A percentile compares a stretch with the other conserved stretches of the same genome.
These are phyloP conservation scores for Mylabris phalerata DNA, from an alignment of 1,140 invertebrate species.

Conservation along the genomic window DNA sequence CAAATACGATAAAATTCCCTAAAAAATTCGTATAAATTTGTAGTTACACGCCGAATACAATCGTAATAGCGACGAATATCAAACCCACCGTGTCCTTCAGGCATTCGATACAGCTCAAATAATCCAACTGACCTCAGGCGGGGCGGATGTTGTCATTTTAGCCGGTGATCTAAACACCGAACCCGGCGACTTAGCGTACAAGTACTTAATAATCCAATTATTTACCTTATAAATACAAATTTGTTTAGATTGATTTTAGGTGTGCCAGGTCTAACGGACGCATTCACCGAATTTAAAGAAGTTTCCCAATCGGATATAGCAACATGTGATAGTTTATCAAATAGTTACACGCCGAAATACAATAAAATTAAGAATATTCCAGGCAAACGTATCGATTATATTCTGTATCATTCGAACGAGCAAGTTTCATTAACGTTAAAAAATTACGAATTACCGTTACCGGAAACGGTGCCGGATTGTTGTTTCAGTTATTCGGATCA, in stretches of 20 bases:
- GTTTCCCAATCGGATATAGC: constrained; percentile 37
- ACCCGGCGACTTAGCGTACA: constrained; percentile 79
- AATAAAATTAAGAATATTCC: constrained; percentile 51
- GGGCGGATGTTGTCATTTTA: constrained; percentile 75
- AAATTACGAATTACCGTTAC: constrained; percentile 63
- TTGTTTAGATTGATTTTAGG: constrained; percentile 48
- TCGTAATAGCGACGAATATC: constrained; percentile 77
- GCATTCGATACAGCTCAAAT: constrained; percentile 93
- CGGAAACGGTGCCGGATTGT: constrained; percentile 61
- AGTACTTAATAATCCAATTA: constrained; percentile 33
- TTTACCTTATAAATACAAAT: constrained; percentile 6
- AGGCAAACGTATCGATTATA: constrained; percentile 88
- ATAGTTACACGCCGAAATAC: constrained; percentile 66
- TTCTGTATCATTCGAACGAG: constrained; percentile 61
- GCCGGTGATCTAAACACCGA: constrained; percentile 91
- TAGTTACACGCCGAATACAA: constrained; percentile 95
- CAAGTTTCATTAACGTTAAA: constrained; percentile 51
- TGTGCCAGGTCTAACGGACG: constrained; percentile 43
- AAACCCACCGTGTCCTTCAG: constrained; percentile 83
- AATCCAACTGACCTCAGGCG: constrained; percentile 71
- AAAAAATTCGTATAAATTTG: constrained; percentile 18
- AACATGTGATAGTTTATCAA: constrained; percentile 75
- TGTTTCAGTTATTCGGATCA: constrained; percentile 84
- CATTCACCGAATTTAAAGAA: constrained; percentile 26
- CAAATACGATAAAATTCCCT: neutral